Percentiles rank a stretch among this genome's conserved stretches.
phyloP scores from a whole-genome alignment of 2,797 vertebrate genomes.

The Siniperca scherzeri region DNA sequence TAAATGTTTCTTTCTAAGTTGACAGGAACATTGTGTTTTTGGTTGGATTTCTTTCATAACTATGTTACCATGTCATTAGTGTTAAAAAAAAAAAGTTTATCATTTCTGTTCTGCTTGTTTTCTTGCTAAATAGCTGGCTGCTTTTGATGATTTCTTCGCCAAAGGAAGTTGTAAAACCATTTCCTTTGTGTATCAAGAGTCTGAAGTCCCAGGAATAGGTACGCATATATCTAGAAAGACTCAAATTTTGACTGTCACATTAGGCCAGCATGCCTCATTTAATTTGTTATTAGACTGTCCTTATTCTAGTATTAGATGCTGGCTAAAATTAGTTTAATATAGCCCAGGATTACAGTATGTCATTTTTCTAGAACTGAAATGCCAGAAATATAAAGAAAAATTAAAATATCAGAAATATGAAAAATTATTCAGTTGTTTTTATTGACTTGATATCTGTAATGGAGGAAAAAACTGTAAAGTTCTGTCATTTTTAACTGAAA shows the following conservation, averaged over 20 bases:
- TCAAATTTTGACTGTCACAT: background rate
- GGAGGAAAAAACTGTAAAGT: background rate
- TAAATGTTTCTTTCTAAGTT: background rate
- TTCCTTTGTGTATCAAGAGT: conserved; percentile 88
- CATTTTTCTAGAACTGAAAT: background rate
- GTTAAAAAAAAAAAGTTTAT: background rate
- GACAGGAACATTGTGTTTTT: background rate
- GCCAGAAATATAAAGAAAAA: background rate
- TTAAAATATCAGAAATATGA: background rate
- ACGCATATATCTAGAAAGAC: conserved; percentile 34
- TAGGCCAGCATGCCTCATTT: background rate
- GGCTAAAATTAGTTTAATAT: background rate
- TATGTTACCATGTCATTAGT: background rate
- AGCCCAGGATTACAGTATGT: background rate
- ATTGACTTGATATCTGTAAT: background rate
- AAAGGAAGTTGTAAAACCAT: conserved; percentile 84
- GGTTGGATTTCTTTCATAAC: background rate
- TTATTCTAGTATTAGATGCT: background rate
- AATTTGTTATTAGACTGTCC: background rate
- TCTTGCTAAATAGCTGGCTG: conserved; percentile 80
- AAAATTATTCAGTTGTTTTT: background rate
- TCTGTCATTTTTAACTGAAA: background rate
- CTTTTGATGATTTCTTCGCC: conserved; percentile 85
- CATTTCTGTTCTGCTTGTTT: background rate
- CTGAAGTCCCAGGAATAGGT: conserved; percentile 85